These are phyloP conservation scores for Mythimna vitellina DNA, from an alignment of 2,888 invertebrate species.

Conservation along the genomic window DNA sequence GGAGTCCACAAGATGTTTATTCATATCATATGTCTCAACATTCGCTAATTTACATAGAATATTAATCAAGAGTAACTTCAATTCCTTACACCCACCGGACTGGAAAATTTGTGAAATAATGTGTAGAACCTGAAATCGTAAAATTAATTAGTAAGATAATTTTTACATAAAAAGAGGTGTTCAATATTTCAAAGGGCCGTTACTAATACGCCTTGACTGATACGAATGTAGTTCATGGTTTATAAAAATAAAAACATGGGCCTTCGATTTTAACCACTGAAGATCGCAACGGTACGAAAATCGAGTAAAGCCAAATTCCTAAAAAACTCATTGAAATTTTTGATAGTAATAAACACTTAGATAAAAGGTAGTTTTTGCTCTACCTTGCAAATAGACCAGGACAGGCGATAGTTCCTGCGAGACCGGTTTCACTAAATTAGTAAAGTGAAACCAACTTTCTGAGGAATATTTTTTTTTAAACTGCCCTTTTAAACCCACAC, in stretches of 20 bases:
- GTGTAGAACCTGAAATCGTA: slow-evolving; percentile 76
- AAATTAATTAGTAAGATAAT: slow-evolving; percentile 34
- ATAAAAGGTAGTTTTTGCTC: neutral
- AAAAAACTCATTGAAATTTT: neutral
- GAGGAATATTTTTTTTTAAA: neutral
- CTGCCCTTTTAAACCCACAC: neutral
- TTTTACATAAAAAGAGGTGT: slow-evolving; percentile 17
- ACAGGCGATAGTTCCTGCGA: too few relatives aligned
- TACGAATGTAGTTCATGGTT: slow-evolving; percentile 32
- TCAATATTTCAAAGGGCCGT: slow-evolving; percentile 28
- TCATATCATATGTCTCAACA: slow-evolving; percentile 63
- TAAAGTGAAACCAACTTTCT: too few relatives aligned
- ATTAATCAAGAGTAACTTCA: slow-evolving; percentile 73
- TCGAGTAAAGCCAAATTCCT: neutral
- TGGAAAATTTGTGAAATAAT: slow-evolving; percentile 71
- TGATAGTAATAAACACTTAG: too few relatives aligned
- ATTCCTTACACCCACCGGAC: slow-evolving; percentile 74
- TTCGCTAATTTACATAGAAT: slow-evolving; percentile 74
- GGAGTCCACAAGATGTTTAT: slow-evolving; percentile 63
- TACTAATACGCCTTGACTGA: slow-evolving; percentile 4
- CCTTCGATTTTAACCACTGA: neutral
- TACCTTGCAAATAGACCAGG: neutral
- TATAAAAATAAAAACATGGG: neutral
- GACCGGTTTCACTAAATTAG: too few relatives aligned
- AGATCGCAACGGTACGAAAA: neutral